Evolutionary conservation across 2,797 vertebrate genomes (phyloP).

Genomic region (Australoheros facetus): DNA sequence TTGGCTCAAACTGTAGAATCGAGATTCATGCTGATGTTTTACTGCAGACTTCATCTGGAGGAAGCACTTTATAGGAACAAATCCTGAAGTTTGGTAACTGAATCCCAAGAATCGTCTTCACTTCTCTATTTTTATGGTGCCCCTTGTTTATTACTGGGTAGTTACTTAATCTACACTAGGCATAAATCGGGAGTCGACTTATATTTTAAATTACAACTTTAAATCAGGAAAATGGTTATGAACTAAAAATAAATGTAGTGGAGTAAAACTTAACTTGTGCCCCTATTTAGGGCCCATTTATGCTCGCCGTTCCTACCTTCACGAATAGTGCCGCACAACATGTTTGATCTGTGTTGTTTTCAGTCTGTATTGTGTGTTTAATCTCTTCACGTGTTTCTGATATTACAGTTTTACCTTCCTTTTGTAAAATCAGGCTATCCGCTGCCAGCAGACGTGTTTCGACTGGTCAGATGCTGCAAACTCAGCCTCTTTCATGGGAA

Average conservation of each 20-base stretch:
- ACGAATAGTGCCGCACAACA: too few species aligned
- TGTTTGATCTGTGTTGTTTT: too few species aligned
- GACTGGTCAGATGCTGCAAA: too few species aligned
- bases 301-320: too few species aligned
- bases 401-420: too few species aligned
- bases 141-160: background rate
- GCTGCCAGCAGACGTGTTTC: too few species aligned
- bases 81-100: background rate
- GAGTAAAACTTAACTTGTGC: background rate
- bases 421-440: too few species aligned
- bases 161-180: background rate
- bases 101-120: background rate
- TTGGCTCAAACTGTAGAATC: constrained; percentile 41
- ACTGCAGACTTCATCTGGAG: background rate
- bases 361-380: too few species aligned
- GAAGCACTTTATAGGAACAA: background rate
- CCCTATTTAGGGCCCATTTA: too few species aligned
- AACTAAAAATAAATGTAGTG: background rate
- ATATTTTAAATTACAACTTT: background rate
- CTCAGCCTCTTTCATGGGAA: too few species aligned
- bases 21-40: background rate
- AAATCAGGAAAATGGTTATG: background rate
- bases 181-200: background rate
- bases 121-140: background rate
- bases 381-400: too few species aligned